Evolutionary conservation across 2,113 vertebrate species (phyloP).

Genomic region (Cathartes aura): DNA sequence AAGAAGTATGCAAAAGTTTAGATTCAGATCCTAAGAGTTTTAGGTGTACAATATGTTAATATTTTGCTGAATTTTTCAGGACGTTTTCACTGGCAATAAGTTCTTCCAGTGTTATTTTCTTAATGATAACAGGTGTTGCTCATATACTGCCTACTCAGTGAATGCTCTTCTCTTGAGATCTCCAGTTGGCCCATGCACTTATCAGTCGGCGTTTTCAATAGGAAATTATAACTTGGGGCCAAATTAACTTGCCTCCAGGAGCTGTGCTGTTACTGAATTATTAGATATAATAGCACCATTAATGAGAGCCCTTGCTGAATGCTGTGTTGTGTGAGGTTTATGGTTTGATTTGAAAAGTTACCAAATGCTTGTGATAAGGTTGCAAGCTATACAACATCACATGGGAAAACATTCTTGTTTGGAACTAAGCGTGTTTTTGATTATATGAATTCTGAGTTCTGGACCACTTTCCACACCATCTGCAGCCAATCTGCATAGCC

Average conservation of each 20-base stretch:
- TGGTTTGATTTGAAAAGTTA: slow-evolving; percentile 44
- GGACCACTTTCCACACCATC: slow-evolving; percentile 57
- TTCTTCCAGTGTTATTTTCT: not conserved
- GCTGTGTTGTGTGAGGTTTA: slow-evolving; percentile 2
- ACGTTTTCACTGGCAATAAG: not conserved
- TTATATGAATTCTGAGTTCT: slow-evolving; percentile 56
- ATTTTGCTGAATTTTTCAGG: not conserved
- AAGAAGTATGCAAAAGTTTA: not conserved
- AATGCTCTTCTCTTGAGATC: not conserved
- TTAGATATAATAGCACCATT: not conserved
- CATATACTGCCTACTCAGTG: not conserved
- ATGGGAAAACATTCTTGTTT: slow-evolving; percentile 56
- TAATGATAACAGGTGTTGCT: not conserved
- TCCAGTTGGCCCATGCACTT: not conserved
- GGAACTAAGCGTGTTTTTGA: slow-evolving; percentile 52
- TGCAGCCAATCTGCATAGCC: slow-evolving; percentile 59
- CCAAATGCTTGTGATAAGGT: slow-evolving; percentile 19
- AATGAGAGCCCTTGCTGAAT: not conserved
- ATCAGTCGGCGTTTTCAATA: not conserved
- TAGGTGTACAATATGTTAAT: not conserved
- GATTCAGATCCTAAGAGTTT: not conserved
- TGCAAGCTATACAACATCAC: slow-evolving; percentile 31
- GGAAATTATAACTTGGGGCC: not conserved
- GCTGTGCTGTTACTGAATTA: not conserved
- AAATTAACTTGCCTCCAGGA: slow-evolving; percentile 38